Base-by-base conservation (phyloP, 2,888 invertebrate genomes). In the Blastobasis lacticolella region DNA sequence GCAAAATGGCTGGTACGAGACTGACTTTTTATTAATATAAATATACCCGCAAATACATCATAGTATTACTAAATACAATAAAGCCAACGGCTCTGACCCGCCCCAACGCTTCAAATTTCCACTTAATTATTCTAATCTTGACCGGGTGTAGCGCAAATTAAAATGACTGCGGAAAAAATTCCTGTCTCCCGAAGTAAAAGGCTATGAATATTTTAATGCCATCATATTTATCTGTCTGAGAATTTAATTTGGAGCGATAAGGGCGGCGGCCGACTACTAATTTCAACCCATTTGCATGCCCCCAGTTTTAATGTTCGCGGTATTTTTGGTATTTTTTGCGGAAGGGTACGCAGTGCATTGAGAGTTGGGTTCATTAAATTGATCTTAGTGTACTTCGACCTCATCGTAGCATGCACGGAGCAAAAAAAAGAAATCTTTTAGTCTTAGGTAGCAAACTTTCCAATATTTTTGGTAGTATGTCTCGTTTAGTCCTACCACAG, bases 191-290 rank as follows among this genome's bases (percentile, higher is more conserved):
- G 23, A 23, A 47, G 51, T 38, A 47, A 50, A 49, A 47, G 36
- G 53, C 49, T 49, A 55, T 57, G 63, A 61, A 63, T 63, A 60
- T 57, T 59, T 58, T 59, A 59, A 60, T 59, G 54, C 54, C 54
- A 58, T 60, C 55, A 59, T 61, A 60, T 60, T 60, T 61, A 63
- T 61, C 60, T 59, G 44, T 45, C 53, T 49, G 46, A 43, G 48
- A 57, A 55, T 62, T 58, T 56, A 59, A 63, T 59, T 60, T 57
- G 38, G 36, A 38, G n/a, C 53, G 59, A 59, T 61, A 60, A 55
- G 50, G 23, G 53, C 55, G 43, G 36, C 43, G 51, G 38, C 42
- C 54, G 52, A 51, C 49, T 53, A 41, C 52, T 46, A 50, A 46
- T 49, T 46, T 49, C 10, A 40, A 37, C 37, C 46, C 44, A 48